A percentile compares a stretch with the other conserved stretches of the same genome.
Conservation (phyloP, 1,140 invertebrate genomes). For the Drosophila pseudoananassae region DNA sequence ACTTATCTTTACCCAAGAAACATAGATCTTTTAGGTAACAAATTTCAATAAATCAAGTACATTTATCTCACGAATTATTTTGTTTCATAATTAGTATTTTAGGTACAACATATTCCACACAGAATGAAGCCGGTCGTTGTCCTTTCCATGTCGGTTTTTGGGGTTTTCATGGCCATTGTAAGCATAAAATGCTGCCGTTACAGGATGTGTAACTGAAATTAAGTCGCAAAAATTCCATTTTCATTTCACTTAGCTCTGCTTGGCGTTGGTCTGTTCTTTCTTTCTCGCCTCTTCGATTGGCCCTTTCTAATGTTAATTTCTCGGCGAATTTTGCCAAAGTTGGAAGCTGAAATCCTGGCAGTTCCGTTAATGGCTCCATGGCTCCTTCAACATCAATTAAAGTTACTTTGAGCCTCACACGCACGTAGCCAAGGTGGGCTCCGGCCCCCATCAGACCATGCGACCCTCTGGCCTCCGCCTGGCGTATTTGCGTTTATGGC, state of each 20-base stretch:
- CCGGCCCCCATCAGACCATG: not conserved
- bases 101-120: not conserved
- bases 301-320: slow-evolving; percentile 31
- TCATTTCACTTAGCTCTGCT: slow-evolving; percentile 48
- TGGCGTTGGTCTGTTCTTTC: slow-evolving; percentile 11
- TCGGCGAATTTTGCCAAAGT: slow-evolving; percentile 29
- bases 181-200: slow-evolving; percentile 56
- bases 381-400: slow-evolving; percentile 25
- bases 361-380: not conserved
- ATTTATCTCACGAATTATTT: too few species aligned
- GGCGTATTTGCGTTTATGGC: slow-evolving; percentile 59
- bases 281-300: slow-evolving; percentile 1
- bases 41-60: too few species aligned
- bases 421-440: slow-evolving; percentile 20
- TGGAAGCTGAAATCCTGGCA: slow-evolving; percentile 18
- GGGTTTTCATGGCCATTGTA: slow-evolving; percentile 18
- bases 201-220: slow-evolving; percentile 52
- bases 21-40: too few species aligned
- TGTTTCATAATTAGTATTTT: too few species aligned
- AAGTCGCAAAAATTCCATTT: slow-evolving; percentile 70
- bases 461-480: not conserved
- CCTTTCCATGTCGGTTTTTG: slow-evolving; percentile 21
- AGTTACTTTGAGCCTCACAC: slow-evolving; percentile 33
- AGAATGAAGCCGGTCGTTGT: too few species aligned
- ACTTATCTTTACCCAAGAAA: too few species aligned